Conservation (phyloP, 2,888 invertebrate species). For the Acanthacorydalis orientalis region DNA sequence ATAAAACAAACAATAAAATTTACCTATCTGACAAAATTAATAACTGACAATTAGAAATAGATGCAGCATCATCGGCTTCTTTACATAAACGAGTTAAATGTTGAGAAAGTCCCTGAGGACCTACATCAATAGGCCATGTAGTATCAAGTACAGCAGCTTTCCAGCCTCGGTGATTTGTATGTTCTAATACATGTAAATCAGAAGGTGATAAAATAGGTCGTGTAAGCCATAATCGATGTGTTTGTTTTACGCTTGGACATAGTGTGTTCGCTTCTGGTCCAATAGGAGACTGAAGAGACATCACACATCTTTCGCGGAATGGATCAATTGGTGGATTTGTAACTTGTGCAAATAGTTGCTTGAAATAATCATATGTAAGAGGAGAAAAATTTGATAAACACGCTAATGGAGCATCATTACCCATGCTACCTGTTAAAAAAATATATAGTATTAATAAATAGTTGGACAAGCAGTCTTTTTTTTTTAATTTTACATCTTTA, state of each 20-base stretch:
- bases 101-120: slow-evolving; percentile 54
- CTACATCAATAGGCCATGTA: slow-evolving; percentile 67
- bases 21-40: slow-evolving; percentile 65
- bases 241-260: slow-evolving; percentile 72
- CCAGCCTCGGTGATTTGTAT: slow-evolving; percentile 76
- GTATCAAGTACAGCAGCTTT: slow-evolving; percentile 56
- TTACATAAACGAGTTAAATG: slow-evolving; percentile 66
- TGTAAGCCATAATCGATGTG: slow-evolving; percentile 56
- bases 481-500: not conserved
- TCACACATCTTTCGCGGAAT: slow-evolving; percentile 95
- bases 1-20: not conserved
- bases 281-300: slow-evolving; percentile 93
- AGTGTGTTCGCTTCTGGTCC: slow-evolving; percentile 93
- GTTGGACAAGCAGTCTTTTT: not conserved
- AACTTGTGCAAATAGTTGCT: slow-evolving; percentile 97
- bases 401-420: slow-evolving; percentile 94
- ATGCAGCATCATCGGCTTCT: slow-evolving; percentile 58
- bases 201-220: slow-evolving; percentile 88
- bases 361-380: slow-evolving; percentile 91
- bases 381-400: slow-evolving; percentile 94
- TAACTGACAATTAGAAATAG: slow-evolving; percentile 43
- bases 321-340: slow-evolving; percentile 99
- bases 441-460: not conserved
- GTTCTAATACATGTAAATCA: slow-evolving; percentile 77
- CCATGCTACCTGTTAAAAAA: slow-evolving; percentile 74